A percentile compares a stretch with the other conserved stretches of the same genome.
These are phyloP conservation scores for Percopsis transmontana DNA, from an alignment of 2,113 vertebrate species.

Conservation along the genomic window DNA sequence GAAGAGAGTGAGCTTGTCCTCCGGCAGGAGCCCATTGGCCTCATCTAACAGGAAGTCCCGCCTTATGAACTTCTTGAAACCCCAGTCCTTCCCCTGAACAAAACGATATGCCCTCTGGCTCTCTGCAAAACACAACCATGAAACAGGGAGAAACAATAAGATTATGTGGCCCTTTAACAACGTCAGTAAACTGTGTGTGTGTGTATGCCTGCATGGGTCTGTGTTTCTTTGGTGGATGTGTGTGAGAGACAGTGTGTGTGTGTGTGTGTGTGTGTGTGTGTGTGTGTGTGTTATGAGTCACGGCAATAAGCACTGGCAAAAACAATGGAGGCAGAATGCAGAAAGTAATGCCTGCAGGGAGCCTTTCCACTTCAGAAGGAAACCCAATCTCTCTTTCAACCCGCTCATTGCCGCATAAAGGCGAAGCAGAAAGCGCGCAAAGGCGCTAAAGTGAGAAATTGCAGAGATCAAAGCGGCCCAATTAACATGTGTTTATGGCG, in stretches of 20 bases:
- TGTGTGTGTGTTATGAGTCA: conserved; percentile 61
- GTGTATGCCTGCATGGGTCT: not conserved
- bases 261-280: conserved; percentile 37
- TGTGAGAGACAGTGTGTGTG: not conserved
- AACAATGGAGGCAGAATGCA: conserved; percentile 65
- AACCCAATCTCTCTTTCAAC: conserved; percentile 40
- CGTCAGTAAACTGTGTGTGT: conserved; percentile 37
- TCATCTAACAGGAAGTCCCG: conserved; percentile 91
- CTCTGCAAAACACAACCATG: conserved; percentile 74
- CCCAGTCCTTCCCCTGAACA: conserved; percentile 94
- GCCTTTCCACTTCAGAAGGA: conserved; percentile 72
- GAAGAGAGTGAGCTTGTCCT: conserved; percentile 92
- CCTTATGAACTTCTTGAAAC: conserved; percentile 93
- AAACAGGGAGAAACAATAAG: conserved; percentile 38
- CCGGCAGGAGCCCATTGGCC: conserved; percentile 89
- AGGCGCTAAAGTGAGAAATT: conserved; percentile 38
- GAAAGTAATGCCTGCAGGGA: conserved; percentile 69
- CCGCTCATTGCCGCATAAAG: conserved; percentile 60
- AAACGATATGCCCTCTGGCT: conserved; percentile 90
- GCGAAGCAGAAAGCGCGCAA: conserved; percentile 64
- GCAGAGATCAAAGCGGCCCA: conserved; percentile 74
- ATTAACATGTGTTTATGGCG: conserved; percentile 75
- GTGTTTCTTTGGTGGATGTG: not conserved
- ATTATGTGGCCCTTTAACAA: conserved; percentile 38
- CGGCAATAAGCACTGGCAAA: conserved; percentile 52